Conservation (phyloP, 2,888 invertebrate species). For the Pseudeuparius sepicola region DNA sequence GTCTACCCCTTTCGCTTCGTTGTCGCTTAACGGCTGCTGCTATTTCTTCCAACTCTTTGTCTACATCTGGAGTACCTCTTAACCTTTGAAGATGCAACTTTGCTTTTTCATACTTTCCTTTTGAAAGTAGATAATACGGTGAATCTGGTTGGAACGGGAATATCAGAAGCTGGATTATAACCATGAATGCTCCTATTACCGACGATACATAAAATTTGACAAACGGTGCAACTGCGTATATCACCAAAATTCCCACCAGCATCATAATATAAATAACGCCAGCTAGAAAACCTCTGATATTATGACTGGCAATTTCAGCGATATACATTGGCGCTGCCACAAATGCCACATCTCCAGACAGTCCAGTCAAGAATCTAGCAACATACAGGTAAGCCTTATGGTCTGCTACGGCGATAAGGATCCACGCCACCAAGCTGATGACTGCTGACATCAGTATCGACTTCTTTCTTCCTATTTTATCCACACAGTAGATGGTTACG, state of each 20-base stretch:
- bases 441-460: constrained; percentile 35
- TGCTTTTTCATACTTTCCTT: constrained; percentile 32
- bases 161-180: constrained; percentile 28
- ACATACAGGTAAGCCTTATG: constrained; percentile 32
- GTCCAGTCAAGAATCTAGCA: constrained; percentile 35
- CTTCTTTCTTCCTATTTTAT: constrained; percentile 33
- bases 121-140: constrained; percentile 35
- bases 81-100: constrained; percentile 30
- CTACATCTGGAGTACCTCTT: constrained; percentile 28
- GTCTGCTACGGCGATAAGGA: constrained; percentile 33
- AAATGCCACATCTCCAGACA: constrained; percentile 38
- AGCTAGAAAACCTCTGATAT: constrained; percentile 36
- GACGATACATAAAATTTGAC: constrained; percentile 26
- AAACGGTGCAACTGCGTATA: constrained; percentile 34
- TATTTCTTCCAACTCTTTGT: constrained; percentile 34
- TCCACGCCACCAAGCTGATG: constrained; percentile 35
- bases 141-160: constrained; percentile 27
- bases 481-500: constrained; percentile 34
- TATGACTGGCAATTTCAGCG: constrained; percentile 38
- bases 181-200: constrained; percentile 26
- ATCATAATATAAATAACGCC: constrained; percentile 38
- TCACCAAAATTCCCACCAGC: constrained; percentile 36
- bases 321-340: constrained; percentile 39
- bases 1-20: constrained; percentile 33
- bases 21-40: constrained; percentile 33